These are phyloP conservation scores for Therioaphis trifolii DNA, from an alignment of 2,888 invertebrate species.

Conservation along the genomic window DNA sequence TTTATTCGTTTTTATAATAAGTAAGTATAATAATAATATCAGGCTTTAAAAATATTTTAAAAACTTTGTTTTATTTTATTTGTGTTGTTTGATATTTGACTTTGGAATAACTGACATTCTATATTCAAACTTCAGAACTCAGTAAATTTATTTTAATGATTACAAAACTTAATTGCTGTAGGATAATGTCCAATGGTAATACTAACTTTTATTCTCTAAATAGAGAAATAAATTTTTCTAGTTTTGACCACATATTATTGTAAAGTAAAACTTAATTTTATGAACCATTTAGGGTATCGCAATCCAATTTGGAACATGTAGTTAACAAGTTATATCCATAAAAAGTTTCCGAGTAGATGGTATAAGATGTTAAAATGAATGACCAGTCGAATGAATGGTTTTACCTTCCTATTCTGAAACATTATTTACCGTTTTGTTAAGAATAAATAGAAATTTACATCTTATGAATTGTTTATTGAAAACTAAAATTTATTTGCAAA, in stretches of 20 bases:
- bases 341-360: not conserved
- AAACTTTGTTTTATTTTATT: not conserved
- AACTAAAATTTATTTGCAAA: not conserved
- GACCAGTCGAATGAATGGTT: conserved; percentile 11
- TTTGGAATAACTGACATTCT: not conserved
- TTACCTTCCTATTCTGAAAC: conserved; percentile 3
- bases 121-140: not conserved
- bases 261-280: conserved; percentile 10
- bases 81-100: not conserved
- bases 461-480: not conserved
- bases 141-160: conserved; percentile 24
- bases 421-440: not conserved
- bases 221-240: conserved; percentile 8
- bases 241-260: conserved; percentile 11
- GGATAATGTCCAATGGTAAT: not conserved
- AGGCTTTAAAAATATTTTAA: not conserved
- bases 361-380: conserved; percentile 22
- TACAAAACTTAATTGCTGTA: conserved; percentile 13
- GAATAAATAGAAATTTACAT: not conserved
- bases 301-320: conserved; percentile 2
- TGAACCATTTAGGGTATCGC: conserved; percentile 12
- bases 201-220: conserved; percentile 22
- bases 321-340: not conserved
- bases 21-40: not conserved
- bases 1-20: no score